Conservation (phyloP, 1,140 invertebrate genomes). For the Schlechtendalia chinensis region DNA sequence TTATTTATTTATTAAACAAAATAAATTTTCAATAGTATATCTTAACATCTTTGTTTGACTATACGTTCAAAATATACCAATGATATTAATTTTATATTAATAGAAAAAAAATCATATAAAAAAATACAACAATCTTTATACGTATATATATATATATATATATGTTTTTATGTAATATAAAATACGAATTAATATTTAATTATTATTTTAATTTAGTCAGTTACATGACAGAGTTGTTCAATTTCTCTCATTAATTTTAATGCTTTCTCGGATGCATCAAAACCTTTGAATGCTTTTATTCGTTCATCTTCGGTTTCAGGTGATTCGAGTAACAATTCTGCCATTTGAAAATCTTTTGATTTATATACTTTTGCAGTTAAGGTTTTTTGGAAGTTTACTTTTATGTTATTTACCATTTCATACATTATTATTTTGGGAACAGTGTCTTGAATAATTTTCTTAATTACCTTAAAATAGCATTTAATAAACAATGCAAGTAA, state of each 20-base stretch:
- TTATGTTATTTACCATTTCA: conserved; percentile 52
- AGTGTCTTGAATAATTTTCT: conserved; percentile 52
- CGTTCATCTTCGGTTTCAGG: not conserved
- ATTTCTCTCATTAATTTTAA: conserved; percentile 11
- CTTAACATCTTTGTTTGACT: too few relatives aligned
- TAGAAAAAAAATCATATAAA: too few relatives aligned
- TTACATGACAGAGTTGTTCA: not conserved
- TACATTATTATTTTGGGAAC: conserved; percentile 54
- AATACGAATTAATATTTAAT: too few relatives aligned
- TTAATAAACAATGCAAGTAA: conserved; percentile 52
- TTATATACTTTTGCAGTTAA: conserved; percentile 52
- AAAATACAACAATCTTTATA: too few relatives aligned
- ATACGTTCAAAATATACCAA: too few relatives aligned
- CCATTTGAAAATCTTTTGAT: not conserved
- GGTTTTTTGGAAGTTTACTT: conserved; percentile 50
- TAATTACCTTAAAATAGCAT: conserved; percentile 52
- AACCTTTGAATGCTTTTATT: not conserved
- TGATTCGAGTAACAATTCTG: not conserved
- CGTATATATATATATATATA: too few relatives aligned
- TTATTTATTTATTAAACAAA: too few relatives aligned
- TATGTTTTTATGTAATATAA: too few relatives aligned
- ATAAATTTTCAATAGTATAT: too few relatives aligned
- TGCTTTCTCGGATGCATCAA: not conserved
- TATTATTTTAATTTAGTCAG: too few relatives aligned
- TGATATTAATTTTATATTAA: too few relatives aligned